Conservation (phyloP, 2,888 invertebrate genomes). For the Xiphydria camelus region DNA sequence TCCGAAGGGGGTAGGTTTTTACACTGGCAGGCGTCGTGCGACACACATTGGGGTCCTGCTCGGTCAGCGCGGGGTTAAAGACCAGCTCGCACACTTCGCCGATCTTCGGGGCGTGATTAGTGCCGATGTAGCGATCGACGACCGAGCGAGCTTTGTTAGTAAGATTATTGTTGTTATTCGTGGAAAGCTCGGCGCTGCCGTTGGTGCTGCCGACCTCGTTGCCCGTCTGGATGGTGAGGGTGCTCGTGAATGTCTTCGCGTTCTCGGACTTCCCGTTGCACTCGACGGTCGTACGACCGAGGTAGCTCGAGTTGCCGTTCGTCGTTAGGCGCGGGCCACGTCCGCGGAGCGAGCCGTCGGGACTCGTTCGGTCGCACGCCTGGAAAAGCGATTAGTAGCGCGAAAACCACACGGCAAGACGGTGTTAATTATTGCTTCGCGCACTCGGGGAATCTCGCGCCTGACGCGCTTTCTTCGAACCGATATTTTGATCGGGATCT, state of each 20-base stretch:
- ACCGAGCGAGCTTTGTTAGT: constrained; percentile 6
- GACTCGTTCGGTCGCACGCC: constrained; percentile 35
- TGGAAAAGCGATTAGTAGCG: constrained; percentile 53
- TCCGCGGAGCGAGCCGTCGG: background rate
- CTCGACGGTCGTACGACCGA: too few species aligned
- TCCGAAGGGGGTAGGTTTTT: background rate
- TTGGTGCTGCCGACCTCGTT: constrained; percentile 36
- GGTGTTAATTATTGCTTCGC: too few species aligned
- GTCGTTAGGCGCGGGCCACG: background rate
- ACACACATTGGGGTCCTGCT: background rate
- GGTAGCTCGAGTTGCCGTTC: too few species aligned
- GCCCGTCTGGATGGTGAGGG: constrained; percentile 51
- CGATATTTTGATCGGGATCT: too few species aligned
- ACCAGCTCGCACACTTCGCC: constrained; percentile 1
- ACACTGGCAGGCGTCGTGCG: background rate
- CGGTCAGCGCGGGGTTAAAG: background rate
- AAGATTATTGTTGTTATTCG: background rate
- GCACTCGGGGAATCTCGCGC: too few species aligned
- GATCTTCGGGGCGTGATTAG: constrained; percentile 2
- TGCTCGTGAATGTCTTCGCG: constrained; percentile 53
- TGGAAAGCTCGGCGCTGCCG: too few species aligned
- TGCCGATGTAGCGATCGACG: too few species aligned
- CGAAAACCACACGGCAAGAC: background rate
- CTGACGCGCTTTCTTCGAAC: too few species aligned
- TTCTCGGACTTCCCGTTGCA: constrained; percentile 33